Evolutionary conservation across 2,888 invertebrate genomes (phyloP), one percentile per base, ranked within the genome.

Genomic region (Stenodema calcarata): DNA sequence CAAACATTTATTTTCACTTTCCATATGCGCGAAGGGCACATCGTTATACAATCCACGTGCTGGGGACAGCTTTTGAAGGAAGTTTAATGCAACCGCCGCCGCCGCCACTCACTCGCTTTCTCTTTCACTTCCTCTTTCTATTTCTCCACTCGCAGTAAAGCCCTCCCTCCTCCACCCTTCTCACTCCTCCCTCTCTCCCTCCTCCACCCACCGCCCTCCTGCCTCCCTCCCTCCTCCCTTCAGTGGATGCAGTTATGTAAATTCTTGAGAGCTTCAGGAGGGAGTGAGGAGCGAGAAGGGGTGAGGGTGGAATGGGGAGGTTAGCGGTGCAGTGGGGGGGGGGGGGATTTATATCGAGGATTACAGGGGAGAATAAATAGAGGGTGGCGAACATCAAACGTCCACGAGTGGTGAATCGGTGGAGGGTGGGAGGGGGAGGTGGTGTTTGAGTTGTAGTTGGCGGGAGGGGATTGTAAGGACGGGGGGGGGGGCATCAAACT

Each of bases 321-420:
- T n/a, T n/a, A n/a, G n/a, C n/a, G n/a, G n/a, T n/a, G n/a, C n/a
- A n/a, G n/a, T n/a, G n/a, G n/a, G n/a, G n/a, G n/a, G n/a, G n/a
- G n/a, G n/a, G n/a, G n/a, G n/a, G n/a, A n/a, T n/a, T n/a, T n/a
- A 44, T 69, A 83, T 73, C 69, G 47, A 75, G 54, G 86, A 50
- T 50, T 80, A 80, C 30, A 79, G 50, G 80, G 62, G 81, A 44
- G 87, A 87, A 79, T 69, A 79, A 81, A 85, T 75, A 73, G 76
- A 76, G 86, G 80, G 62, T 44, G 79, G 80, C 54, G 84, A 73
- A 73, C 80, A 86, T 80, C 81, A 86, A 80, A 86, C 54, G 81
- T 86, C 86, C 87, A 78, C 4, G 35, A 35, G 35, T 35, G 7
- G n/a, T n/a, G n/a, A n/a, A n/a, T n/a, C n/a, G n/a, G n/a, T n/a